Evolutionary conservation across 2,888 invertebrate species (phyloP).

Genomic region (Diplolepis rosae): DNA sequence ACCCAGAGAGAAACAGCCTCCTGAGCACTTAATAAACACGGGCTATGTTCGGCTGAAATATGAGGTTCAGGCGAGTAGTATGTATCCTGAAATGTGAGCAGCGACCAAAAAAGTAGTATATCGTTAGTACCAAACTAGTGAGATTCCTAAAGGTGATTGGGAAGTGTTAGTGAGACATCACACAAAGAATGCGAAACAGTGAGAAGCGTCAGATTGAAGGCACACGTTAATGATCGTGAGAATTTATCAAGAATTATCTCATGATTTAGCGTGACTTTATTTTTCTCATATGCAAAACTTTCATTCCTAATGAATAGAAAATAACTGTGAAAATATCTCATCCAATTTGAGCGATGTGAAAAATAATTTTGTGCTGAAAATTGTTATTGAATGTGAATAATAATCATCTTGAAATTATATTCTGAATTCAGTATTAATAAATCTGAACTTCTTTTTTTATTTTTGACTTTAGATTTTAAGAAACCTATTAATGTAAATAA

Average conservation of each 20-base stretch:
- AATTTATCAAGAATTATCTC: constrained; percentile 3
- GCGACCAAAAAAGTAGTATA: constrained; percentile 61
- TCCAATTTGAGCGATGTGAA: neutral
- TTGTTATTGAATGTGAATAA: no score
- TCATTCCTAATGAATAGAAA: neutral
- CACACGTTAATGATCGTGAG: constrained; percentile 24
- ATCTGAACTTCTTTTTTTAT: neutral
- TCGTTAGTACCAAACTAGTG: constrained; percentile 55
- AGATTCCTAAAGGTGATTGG: constrained; percentile 19
- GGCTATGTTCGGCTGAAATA: constrained; percentile 72
- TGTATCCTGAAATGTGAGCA: constrained; percentile 79
- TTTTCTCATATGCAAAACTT: neutral
- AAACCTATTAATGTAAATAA: neutral
- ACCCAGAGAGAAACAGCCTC: constrained; percentile 96
- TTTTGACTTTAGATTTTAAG: neutral
- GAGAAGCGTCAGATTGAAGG: constrained; percentile 7
- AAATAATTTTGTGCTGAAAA: neutral
- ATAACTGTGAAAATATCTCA: neutral
- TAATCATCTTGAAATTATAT: neutral
- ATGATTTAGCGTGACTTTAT: neutral
- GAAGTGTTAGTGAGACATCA: constrained; percentile 24
- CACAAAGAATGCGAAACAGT: constrained; percentile 33
- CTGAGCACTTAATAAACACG: constrained; percentile 92
- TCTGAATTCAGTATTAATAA: neutral
- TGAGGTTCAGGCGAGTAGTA: constrained; percentile 80